phyloP scores from a whole-genome alignment of 2,888 invertebrate species.

The Thysanoteuthis rhombus region DNA sequence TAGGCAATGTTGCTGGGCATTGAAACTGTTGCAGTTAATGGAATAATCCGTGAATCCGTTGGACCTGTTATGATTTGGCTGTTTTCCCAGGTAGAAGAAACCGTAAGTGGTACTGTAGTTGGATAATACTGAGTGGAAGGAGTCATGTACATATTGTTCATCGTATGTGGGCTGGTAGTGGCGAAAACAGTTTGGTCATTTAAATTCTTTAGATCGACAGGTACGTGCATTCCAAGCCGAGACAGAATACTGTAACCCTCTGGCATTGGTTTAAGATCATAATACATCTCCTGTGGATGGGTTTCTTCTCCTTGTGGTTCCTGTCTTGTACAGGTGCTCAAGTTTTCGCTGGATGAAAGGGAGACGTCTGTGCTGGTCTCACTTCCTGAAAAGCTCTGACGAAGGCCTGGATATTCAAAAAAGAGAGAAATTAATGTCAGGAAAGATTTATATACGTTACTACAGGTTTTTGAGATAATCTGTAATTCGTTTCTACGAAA shows the following conservation, averaged over 20 bases:
- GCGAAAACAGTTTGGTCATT: conserved; percentile 14
- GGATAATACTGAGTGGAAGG: conserved; percentile 36
- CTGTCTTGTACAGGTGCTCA: conserved; percentile 75
- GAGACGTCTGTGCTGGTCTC: conserved; percentile 84
- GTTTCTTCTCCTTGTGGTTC: conserved; percentile 90
- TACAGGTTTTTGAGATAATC: too few species aligned
- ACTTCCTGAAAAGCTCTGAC: conserved; percentile 83
- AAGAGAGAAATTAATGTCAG: neutral
- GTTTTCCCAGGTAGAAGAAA: conserved; percentile 27
- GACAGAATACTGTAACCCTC: conserved; percentile 61
- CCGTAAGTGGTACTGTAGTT: neutral
- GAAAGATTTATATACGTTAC: neutral
- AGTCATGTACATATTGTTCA: conserved; percentile 39
- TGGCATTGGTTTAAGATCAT: conserved; percentile 46
- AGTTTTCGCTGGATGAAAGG: conserved; percentile 84
- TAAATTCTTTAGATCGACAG: conserved; percentile 40
- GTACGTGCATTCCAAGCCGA: conserved; percentile 58
- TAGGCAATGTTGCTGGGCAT: conserved; percentile 18
- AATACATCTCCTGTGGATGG: conserved; percentile 43
- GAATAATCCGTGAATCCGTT: conserved; percentile 37
- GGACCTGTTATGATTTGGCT: conserved; percentile 37
- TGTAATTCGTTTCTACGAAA: too few species aligned
- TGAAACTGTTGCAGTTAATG: conserved; percentile 17
- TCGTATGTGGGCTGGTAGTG: neutral
- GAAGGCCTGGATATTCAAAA: conserved; percentile 73